phyloP scores from a whole-genome alignment of 2,888 invertebrate genomes.

The Mantis religiosa region DNA sequence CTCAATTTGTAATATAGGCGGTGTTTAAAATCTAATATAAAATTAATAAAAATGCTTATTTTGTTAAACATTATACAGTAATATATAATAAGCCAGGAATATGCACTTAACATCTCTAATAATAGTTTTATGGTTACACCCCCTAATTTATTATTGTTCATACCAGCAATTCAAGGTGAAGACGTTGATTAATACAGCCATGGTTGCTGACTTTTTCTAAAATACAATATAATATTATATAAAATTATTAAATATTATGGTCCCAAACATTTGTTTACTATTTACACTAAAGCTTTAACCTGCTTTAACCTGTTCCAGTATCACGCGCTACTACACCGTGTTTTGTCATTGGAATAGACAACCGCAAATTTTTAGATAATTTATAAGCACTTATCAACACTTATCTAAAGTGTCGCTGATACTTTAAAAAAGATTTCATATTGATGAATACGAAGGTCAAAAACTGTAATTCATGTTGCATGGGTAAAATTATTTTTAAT shows the following conservation, averaged over 20 bases:
- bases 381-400: not conserved
- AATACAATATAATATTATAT: not conserved
- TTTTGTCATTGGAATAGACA: not conserved
- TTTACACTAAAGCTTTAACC: not conserved
- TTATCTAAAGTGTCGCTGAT: not conserved
- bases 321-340: not conserved
- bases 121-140: not conserved
- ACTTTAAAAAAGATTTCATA: not conserved
- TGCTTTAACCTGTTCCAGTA: not conserved
- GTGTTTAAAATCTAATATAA: no score
- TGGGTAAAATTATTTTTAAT: not conserved
- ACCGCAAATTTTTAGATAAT: no score
- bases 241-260: conserved; percentile 3
- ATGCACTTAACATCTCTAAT: not conserved
- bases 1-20: no score
- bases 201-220: not conserved
- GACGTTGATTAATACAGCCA: conserved; percentile 35
- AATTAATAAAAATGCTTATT: no score
- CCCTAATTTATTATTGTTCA: conserved; percentile 34
- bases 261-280: not conserved
- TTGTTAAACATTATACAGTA: no score
- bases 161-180: conserved; percentile 64
- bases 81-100: no score
- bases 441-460: not conserved
- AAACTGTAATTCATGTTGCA: not conserved